These are phyloP conservation scores for Dolichallabes microphthalmus DNA, from an alignment of 2,113 vertebrate species.

Conservation along the genomic window DNA sequence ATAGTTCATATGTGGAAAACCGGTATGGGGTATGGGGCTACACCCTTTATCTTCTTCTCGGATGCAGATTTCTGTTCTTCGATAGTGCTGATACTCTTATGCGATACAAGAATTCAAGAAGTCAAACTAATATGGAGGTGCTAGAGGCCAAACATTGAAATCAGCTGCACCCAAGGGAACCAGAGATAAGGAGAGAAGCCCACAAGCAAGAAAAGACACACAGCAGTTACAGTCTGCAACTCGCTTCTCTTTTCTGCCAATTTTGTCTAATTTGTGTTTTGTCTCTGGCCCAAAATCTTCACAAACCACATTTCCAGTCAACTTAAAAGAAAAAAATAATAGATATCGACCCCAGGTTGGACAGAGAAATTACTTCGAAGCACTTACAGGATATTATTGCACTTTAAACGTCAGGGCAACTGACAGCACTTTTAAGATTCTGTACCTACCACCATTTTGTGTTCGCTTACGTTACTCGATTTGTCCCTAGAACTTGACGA, in stretches of 20 bases:
- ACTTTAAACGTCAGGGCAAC: conserved; percentile 42
- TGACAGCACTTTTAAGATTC: conserved; percentile 32
- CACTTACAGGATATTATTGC: conserved; percentile 36
- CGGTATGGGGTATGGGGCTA: not conserved
- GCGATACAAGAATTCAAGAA: not conserved
- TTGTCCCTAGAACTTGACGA: conserved; percentile 9
- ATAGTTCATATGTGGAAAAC: not conserved
- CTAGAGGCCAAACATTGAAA: not conserved
- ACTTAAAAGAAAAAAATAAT: conserved; percentile 28
- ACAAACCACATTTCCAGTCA: conserved; percentile 33
- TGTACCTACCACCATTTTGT: conserved; percentile 24
- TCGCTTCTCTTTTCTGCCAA: conserved; percentile 33
- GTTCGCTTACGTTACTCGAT: conserved; percentile 45
- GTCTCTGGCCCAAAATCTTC: conserved; percentile 10
- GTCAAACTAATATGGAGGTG: not conserved
- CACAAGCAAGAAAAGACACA: conserved; percentile 10
- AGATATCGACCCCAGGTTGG: conserved; percentile 27
- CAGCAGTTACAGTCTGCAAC: not conserved
- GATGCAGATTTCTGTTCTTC: not conserved
- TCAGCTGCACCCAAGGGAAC: not conserved
- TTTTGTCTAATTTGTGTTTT: conserved; percentile 30
- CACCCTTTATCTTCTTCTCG: not conserved
- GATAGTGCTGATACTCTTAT: not conserved
- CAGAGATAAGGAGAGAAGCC: not conserved
- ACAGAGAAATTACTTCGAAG: conserved; percentile 41